Evolutionary conservation across 2,888 invertebrate species (phyloP), one percentile per base, ranked within the genome.

Genomic region (Chouioia cunea): DNA sequence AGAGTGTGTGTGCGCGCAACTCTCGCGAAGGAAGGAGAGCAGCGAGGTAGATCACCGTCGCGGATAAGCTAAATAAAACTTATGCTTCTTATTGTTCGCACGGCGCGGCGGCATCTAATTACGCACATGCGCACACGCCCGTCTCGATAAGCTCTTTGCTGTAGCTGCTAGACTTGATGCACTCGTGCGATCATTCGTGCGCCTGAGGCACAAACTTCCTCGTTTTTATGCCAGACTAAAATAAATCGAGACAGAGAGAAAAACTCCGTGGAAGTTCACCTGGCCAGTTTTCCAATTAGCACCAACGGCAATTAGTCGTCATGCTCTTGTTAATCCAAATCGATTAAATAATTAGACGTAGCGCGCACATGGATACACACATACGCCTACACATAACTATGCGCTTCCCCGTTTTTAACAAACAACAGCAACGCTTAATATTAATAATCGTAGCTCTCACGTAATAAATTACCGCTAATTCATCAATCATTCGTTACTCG

Each of bases 11-110:
- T 58, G 50, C 15, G 36, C 36, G 36, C 36, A 36, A 58, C 57
- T 27, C 44, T 44, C 48, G 50, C 52, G 71, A 76, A 71, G 70
- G 71, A 59, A 58, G 70, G 44, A 65, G 56, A 56, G 64, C 52
- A 52, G 18, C 44, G 18, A 10, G 54, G 44, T 4, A 82, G 84
- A 84, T 83, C 77, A 73, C 66, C 77, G 73, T 72, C 75, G 66
- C 71, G 75, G 83, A 84, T 84, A 84, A 82, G 80, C 78, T 78
- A 79, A 82, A 83, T 84, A 82, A 84, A 84, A 82, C 78, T 81
- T 82, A 81, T 77, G 78, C 79, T 80, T 80, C 81, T 81, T 80
- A 83, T 84, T 84, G 83, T 84, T 83, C 81, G 78, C 73, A 22
- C 75, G 75, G 78, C 73, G 16, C 75, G 75, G 77, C 76, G 79